These are phyloP conservation scores for Corapipo altera DNA, from an alignment of 2,113 vertebrate genomes.

Conservation along the genomic window DNA sequence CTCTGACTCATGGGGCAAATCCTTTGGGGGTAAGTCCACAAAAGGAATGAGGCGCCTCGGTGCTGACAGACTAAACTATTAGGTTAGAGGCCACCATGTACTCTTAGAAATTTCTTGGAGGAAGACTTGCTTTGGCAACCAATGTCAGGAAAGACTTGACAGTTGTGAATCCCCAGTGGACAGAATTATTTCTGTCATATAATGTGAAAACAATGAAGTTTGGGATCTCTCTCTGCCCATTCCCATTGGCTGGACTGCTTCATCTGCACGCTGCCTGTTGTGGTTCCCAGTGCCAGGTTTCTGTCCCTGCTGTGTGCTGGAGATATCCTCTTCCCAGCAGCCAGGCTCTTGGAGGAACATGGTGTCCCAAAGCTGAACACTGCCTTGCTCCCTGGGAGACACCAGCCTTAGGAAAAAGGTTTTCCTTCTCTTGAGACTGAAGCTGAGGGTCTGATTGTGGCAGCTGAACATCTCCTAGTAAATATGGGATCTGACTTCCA, in stretches of 20 bases:
- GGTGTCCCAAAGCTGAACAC: not conserved
- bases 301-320: not conserved
- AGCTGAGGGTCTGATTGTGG: not conserved
- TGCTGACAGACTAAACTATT: not conserved
- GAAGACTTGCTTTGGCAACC: constrained; percentile 10
- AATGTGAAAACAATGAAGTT: not conserved
- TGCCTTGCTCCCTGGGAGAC: not conserved
- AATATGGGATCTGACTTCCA: not conserved
- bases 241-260: not conserved
- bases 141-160: constrained; percentile 21
- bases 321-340: not conserved
- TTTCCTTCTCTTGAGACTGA: not conserved
- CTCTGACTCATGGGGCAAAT: constrained; percentile 61
- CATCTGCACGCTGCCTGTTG: not conserved
- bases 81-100: constrained; percentile 39
- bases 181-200: constrained; percentile 19
- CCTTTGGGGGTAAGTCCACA: constrained; percentile 51
- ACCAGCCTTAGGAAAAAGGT: not conserved
- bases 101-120: not conserved
- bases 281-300: not conserved
- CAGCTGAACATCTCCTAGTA: not conserved
- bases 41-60: constrained; percentile 8
- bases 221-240: not conserved
- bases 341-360: not conserved
- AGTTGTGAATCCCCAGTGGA: constrained; percentile 5